phyloP scores from a whole-genome alignment of 2,797 vertebrate genomes.

The Smutsia gigantea region DNA sequence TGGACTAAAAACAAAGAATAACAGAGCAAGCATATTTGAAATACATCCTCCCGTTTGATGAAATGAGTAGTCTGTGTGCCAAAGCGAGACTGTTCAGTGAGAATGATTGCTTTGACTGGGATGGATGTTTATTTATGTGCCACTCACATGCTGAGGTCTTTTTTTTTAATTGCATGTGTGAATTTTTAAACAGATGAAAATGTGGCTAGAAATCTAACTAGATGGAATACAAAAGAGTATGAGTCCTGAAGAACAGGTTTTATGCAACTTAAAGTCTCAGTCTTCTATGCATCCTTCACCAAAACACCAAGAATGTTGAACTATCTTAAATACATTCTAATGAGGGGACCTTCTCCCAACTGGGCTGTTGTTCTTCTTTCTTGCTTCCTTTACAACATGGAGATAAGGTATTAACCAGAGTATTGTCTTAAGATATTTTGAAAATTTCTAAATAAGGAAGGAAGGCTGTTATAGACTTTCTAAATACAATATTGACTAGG shows the following conservation, averaged over 20 bases:
- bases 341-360: not conserved
- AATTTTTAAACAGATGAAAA: slow-evolving; percentile 64
- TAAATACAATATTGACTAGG: slow-evolving; percentile 1
- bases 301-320: slow-evolving; percentile 14
- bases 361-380: not conserved
- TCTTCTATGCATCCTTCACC: not conserved
- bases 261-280: not conserved
- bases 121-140: not conserved
- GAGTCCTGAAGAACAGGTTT: not conserved
- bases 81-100: not conserved
- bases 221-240: not conserved
- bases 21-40: slow-evolving; percentile 62
- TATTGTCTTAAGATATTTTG: not conserved
- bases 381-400: not conserved
- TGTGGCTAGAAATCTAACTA: not conserved
- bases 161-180: slow-evolving; percentile 42
- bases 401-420: not conserved
- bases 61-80: slow-evolving; percentile 73
- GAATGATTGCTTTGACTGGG: slow-evolving; percentile 31
- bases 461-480: not conserved
- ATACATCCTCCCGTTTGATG: slow-evolving; percentile 58
- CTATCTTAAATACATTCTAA: not conserved
- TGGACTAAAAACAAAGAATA: slow-evolving; percentile 76
- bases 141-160: not conserved
- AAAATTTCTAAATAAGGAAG: not conserved